Evolutionary conservation across 2,113 vertebrate species (phyloP), one percentile per base, ranked within the genome.

Genomic region (Rhizomys pruinosus): DNA sequence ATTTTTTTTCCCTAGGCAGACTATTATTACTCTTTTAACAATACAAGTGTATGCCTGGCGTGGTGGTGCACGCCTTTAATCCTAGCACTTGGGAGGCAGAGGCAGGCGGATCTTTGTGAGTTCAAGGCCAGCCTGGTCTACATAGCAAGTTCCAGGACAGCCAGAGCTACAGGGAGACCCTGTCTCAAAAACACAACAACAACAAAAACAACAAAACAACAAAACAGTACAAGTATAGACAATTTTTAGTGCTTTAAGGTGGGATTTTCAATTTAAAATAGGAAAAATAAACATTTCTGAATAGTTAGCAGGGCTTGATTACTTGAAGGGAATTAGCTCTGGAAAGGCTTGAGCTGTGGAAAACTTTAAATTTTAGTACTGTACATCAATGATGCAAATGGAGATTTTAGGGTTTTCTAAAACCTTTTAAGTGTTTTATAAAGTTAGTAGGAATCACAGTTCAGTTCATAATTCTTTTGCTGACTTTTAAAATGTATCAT

Each of bases 401-500:
- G 20, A 42, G 7, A 80, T 78, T 96, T 92, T 78, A 74, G 68
- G 16, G 78, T 93, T 73, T 64, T 17, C 73, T 37, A 47, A 88
- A 91, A 94, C 29, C 16, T 66, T 39, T 37, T 25, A 52, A 84
- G 29, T 61, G 20, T 80, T 91, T 92, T 90, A 92, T 84, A 80
- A 66, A 6, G 73, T 74, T 71, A 79, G 17, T 90, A 74, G 63
- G 39, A 84, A 27, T 71, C 29, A 17, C 57, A 77, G 74, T 68
- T 79, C 34, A 96, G 61, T 61, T 57, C 78, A 9, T 39, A 81
- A 68, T 96, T 97, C 96, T 86, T 47, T 66, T 93, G 61, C 23
- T 98, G 87, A 96, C 77, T 97, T 27, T 95, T 72, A 61, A 66
- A 97, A 20, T 97, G 98, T 98, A 77, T 95, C 0, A 0, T 98